Evolutionary conservation across 2,113 vertebrate genomes (phyloP).

Genomic region (Corythoichthys intestinalis): DNA sequence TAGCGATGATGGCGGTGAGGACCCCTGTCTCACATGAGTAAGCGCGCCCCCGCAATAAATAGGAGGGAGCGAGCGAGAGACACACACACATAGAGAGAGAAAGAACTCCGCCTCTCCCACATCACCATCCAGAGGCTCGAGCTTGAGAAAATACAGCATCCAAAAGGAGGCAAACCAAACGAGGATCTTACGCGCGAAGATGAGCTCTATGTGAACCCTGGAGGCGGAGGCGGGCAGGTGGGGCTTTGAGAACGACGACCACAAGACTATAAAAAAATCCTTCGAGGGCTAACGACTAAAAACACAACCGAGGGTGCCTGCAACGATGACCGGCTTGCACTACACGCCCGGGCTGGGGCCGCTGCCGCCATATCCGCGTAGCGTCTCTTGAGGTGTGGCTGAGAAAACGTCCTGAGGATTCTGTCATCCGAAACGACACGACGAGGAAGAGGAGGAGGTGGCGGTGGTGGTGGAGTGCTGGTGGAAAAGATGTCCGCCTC

Average conservation of each 20-base stretch:
- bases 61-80: constrained; percentile 14
- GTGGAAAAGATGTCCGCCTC: constrained; percentile 85
- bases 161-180: constrained; percentile 34
- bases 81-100: constrained; percentile 20
- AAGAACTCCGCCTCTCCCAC: constrained; percentile 68
- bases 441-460: constrained; percentile 54
- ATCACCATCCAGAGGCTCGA: constrained; percentile 40
- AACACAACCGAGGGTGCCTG: constrained; percentile 74
- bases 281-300: constrained; percentile 50
- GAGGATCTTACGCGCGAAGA: constrained; percentile 51
- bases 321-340: constrained; percentile 79
- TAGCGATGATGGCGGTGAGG: constrained; percentile 21
- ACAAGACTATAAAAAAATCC: constrained; percentile 53
- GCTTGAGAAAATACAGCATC: constrained; percentile 36
- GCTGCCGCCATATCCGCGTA: constrained; percentile 55
- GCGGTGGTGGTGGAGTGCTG: constrained; percentile 46
- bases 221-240: constrained; percentile 64
- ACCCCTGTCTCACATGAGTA: constrained; percentile 54
- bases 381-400: constrained; percentile 79
- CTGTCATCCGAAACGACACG: constrained; percentile 74
- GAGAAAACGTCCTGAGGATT: constrained; percentile 58
- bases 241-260: constrained; percentile 51
- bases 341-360: constrained; percentile 66
- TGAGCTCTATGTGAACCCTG: constrained; percentile 74
- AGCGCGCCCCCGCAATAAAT: constrained; percentile 42